Evolutionary conservation across 2,113 vertebrate genomes (phyloP).

Genomic region (Podarcis muralis): DNA sequence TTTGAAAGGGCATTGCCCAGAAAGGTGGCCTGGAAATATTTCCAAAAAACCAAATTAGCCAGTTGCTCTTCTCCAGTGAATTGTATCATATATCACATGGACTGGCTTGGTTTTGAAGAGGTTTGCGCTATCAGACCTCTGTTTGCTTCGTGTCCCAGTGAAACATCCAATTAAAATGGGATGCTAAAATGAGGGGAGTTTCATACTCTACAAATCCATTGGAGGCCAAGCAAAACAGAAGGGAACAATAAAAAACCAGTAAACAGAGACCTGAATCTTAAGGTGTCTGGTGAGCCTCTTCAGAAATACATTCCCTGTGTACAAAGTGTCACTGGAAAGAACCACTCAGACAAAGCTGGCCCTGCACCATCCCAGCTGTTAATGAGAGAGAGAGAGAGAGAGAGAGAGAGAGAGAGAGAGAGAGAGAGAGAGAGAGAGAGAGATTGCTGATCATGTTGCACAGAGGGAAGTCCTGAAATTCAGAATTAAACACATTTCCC

Average conservation of each 20-base stretch:
- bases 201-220: not conserved
- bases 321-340: conserved; percentile 52
- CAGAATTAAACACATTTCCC: conserved; percentile 50
- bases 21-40: too few relatives aligned
- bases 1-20: too few relatives aligned
- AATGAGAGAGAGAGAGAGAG: conserved; percentile 18
- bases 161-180: conserved; percentile 34
- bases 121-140: not conserved
- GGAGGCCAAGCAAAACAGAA: conserved; percentile 27
- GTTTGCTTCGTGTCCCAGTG: not conserved
- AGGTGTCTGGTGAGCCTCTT: conserved; percentile 46
- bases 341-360: conserved; percentile 45
- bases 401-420: not conserved
- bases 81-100: not conserved
- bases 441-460: conserved; percentile 12
- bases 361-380: conserved; percentile 29
- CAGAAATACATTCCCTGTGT: conserved; percentile 27
- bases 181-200: conserved; percentile 29
- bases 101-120: conserved; percentile 26
- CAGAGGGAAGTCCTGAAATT: conserved; percentile 41
- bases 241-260: conserved; percentile 42
- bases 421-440: conserved; percentile 2
- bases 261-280: conserved; percentile 28
- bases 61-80: not conserved
- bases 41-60: too few relatives aligned